These are phyloP conservation scores for Neoitamus cyanurus DNA, from an alignment of 2,888 invertebrate genomes.

Conservation along the genomic window DNA sequence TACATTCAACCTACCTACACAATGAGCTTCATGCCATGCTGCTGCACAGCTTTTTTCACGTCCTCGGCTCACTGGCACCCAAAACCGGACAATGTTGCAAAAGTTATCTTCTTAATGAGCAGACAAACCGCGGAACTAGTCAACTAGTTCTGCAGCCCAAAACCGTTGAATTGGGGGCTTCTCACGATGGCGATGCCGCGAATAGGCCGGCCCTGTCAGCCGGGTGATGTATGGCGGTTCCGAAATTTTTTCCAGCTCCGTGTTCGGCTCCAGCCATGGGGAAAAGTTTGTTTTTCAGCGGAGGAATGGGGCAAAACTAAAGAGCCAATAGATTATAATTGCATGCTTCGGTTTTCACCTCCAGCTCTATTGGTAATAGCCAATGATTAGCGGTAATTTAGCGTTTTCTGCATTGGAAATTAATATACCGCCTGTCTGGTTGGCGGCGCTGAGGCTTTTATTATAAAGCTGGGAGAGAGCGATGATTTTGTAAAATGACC, in stretches of 20 bases:
- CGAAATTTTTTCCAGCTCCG: neutral
- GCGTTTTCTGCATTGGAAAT: conserved; percentile 16
- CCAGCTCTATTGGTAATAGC: conserved; percentile 27
- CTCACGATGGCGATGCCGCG: neutral
- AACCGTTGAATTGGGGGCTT: conserved; percentile 3
- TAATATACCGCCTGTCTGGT: conserved; percentile 18
- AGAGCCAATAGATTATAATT: conserved; percentile 17
- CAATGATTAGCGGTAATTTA: conserved; percentile 35
- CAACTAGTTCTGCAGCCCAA: conserved; percentile 6
- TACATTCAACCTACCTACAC: conserved; percentile 41
- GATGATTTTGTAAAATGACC: neutral
- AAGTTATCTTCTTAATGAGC: conserved; percentile 30
- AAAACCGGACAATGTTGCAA: conserved; percentile 25
- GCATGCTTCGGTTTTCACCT: conserved; percentile 22
- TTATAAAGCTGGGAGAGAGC: conserved; percentile 8
- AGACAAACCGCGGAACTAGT: conserved; percentile 23
- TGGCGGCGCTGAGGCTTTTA: conserved; percentile 25
- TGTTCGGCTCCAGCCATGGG: neutral
- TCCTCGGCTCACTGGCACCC: neutral
- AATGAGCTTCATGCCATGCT: neutral
- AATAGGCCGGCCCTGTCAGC: neutral
- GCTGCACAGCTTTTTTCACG: neutral
- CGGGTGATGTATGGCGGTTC: conserved; percentile 22
- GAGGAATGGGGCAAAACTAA: neutral
- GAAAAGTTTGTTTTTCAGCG: conserved; percentile 22